A percentile compares a stretch with the other conserved stretches of the same genome.
Evolutionary conservation across 2,113 vertebrate species (phyloP).

Genomic region (Heterotilapia buettikoferi): DNA sequence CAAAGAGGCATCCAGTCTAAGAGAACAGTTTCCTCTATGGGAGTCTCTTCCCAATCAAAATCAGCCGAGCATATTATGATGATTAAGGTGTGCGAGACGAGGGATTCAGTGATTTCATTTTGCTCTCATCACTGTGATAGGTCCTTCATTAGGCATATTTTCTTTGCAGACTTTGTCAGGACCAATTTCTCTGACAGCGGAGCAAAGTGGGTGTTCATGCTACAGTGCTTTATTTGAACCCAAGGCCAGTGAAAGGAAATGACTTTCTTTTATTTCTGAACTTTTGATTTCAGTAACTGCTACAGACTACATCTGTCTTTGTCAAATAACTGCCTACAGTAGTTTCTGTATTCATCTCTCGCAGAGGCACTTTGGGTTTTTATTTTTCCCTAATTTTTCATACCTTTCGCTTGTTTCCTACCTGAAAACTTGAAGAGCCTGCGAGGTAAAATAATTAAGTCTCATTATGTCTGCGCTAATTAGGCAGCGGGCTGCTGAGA

Average conservation of each 20-base stretch:
- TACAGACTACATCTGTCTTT: slow-evolving; percentile 8
- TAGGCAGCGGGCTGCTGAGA: neutral
- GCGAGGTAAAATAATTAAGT: slow-evolving; percentile 13
- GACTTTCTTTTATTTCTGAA: neutral
- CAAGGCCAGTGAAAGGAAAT: slow-evolving; percentile 12
- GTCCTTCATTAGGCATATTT: slow-evolving; percentile 1
- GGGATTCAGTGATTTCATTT: neutral
- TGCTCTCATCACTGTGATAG: neutral
- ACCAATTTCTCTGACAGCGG: neutral
- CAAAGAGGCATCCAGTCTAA: neutral
- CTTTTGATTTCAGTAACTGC: neutral
- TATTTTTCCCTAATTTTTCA: neutral
- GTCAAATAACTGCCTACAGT: neutral
- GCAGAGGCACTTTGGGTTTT: neutral
- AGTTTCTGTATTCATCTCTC: neutral
- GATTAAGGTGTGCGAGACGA: neutral
- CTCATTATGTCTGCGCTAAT: slow-evolving; percentile 23
- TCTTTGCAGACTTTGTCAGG: neutral
- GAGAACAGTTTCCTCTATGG: neutral
- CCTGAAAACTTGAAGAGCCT: slow-evolving; percentile 5
- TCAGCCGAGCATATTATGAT: neutral
- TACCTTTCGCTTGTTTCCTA: neutral
- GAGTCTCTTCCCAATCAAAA: neutral
- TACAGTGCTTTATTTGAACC: slow-evolving; percentile 23
- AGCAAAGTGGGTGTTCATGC: neutral